These are phyloP conservation scores for Crocidura indochinensis DNA, from an alignment of 2,797 vertebrate genomes.

Conservation along the genomic window DNA sequence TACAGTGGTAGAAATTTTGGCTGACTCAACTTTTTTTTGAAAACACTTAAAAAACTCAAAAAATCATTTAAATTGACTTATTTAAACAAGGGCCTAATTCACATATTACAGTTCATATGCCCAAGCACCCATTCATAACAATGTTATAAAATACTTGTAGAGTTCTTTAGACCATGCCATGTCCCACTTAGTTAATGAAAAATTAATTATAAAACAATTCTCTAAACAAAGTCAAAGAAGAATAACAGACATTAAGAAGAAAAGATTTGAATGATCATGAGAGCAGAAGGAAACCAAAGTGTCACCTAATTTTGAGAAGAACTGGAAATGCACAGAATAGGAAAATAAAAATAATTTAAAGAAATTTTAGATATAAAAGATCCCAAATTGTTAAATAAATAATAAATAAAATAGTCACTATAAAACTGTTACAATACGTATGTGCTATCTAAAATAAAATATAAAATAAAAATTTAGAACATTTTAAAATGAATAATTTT, in stretches of 20 bases:
- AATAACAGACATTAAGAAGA: slow-evolving; percentile 48
- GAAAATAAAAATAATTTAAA: not conserved
- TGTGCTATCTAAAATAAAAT: no score
- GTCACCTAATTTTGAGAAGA: slow-evolving; percentile 31
- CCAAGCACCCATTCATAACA: not conserved
- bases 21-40: no score
- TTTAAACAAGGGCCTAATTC: no score
- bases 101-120: not conserved
- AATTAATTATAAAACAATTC: not conserved
- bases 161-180: not conserved
- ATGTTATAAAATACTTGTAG: not conserved
- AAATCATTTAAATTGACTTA: no score
- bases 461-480: no score
- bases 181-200: not conserved
- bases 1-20: no score
- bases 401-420: no score
- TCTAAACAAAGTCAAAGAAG: not conserved
- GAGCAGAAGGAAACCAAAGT: not conserved
- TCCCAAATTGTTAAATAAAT: not conserved
- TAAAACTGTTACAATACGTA: no score
- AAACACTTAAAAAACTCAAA: no score
- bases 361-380: not conserved
- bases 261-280: not conserved
- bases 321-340: not conserved
- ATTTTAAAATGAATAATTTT: no score